Conservation (phyloP, 2,113 vertebrate genomes). For the Cyanoliseus patagonus region DNA sequence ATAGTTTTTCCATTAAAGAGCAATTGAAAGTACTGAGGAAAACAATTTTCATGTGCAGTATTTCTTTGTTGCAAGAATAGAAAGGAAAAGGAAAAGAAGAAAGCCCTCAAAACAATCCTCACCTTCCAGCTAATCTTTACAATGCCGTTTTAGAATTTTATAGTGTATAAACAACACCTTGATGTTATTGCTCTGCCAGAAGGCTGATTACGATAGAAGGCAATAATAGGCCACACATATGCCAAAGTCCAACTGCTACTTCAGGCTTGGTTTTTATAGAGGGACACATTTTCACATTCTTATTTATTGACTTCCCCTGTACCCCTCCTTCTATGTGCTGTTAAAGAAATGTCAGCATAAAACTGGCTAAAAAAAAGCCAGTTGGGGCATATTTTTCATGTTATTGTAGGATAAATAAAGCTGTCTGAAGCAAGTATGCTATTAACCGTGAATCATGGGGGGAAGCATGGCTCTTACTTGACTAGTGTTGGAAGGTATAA, state of each 20-base stretch:
- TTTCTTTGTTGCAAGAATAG: neutral
- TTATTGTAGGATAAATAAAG: slow-evolving; percentile 64
- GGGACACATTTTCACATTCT: slow-evolving; percentile 57
- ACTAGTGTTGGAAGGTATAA: slow-evolving; percentile 23
- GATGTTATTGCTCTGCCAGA: slow-evolving; percentile 59
- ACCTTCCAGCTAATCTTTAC: slow-evolving; percentile 56
- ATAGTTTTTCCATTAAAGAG: neutral
- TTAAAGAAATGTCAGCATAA: slow-evolving; percentile 55
- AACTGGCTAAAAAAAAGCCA: slow-evolving; percentile 52
- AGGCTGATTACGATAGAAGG: slow-evolving; percentile 43
- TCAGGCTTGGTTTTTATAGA: slow-evolving; percentile 43
- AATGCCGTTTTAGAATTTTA: slow-evolving; percentile 60
- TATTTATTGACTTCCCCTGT: slow-evolving; percentile 52
- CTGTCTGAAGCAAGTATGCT: slow-evolving; percentile 44
- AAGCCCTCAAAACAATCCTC: neutral
- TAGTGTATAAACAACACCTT: slow-evolving; percentile 59
- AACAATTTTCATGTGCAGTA: neutral
- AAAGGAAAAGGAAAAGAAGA: neutral
- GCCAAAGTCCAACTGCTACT: slow-evolving; percentile 51
- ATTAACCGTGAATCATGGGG: slow-evolving; percentile 55
- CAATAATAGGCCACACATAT: slow-evolving; percentile 53
- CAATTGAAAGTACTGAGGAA: neutral
- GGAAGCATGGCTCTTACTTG: slow-evolving; percentile 19
- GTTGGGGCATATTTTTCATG: slow-evolving; percentile 51
- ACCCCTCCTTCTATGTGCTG: neutral